phyloP scores from a whole-genome alignment of 2,888 invertebrate genomes.

The Volucella inflata region DNA sequence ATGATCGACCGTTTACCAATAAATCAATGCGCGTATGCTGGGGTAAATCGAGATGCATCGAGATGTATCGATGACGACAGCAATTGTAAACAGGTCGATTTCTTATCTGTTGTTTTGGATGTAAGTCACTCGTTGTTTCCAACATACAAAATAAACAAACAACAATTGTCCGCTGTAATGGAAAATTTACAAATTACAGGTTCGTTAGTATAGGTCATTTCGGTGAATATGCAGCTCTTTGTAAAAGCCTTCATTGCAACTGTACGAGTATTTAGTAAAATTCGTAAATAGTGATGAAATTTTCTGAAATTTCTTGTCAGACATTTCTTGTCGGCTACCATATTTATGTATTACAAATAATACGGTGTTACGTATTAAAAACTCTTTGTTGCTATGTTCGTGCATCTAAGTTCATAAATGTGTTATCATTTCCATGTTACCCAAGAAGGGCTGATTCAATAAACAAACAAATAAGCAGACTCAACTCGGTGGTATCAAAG shows the following conservation, averaged over 20 bases:
- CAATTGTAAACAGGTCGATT: constrained; percentile 37
- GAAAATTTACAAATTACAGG: constrained; percentile 58
- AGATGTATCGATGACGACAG: constrained; percentile 47
- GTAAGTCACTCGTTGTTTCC: constrained; percentile 14
- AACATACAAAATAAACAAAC: constrained; percentile 47
- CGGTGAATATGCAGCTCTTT: constrained; percentile 5
- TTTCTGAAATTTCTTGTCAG: constrained; percentile 39
- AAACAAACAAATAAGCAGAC: too few species aligned
- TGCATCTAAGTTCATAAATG: too few species aligned
- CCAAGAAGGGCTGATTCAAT: too few species aligned
- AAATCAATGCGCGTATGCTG: constrained; percentile 9
- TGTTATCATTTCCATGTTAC: too few species aligned
- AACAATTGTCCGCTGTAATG: constrained; percentile 28
- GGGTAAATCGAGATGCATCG: not conserved
- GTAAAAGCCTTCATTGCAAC: not conserved
- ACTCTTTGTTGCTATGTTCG: too few species aligned
- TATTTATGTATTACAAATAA: too few species aligned
- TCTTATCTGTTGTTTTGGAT: constrained; percentile 55
- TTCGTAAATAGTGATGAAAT: constrained; percentile 55
- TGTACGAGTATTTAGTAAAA: not conserved
- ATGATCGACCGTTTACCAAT: constrained; percentile 51
- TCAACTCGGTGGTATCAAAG: too few species aligned
- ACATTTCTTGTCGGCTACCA: not conserved
- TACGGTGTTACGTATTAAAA: too few species aligned
- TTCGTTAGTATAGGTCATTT: constrained; percentile 41